A percentile compares a stretch with the other conserved stretches of the same genome.
These are phyloP conservation scores for Spisula subtruncata DNA, from an alignment of 2,888 invertebrate genomes.

Conservation along the genomic window DNA sequence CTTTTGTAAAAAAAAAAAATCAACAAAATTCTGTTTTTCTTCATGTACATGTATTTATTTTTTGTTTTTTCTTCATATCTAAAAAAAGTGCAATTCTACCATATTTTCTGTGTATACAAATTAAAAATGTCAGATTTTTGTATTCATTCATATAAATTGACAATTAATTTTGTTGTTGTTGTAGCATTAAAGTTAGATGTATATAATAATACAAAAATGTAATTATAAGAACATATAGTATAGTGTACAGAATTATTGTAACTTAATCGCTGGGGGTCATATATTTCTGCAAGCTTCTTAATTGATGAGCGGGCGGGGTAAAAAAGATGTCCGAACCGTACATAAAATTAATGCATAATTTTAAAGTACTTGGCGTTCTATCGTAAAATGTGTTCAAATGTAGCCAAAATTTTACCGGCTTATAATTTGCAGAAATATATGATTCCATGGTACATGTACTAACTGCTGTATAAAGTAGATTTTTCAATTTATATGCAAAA, in stretches of 20 bases:
- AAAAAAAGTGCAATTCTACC: conserved; percentile 19
- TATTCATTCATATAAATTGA: not conserved
- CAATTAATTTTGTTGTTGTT: not conserved
- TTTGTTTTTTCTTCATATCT: not conserved
- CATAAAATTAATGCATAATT: too few relatives aligned
- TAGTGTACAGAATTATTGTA: conserved; percentile 11
- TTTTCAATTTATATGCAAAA: not conserved
- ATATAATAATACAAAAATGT: too few relatives aligned
- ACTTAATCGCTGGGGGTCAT: not conserved
- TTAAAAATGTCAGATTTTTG: not conserved
- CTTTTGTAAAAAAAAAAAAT: not conserved
- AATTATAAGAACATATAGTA: not conserved
- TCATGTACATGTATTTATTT: not conserved
- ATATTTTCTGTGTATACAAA: conserved; percentile 12
- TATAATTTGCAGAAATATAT: not conserved
- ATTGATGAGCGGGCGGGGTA: not conserved
- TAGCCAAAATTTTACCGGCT: not conserved
- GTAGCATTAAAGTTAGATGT: not conserved
- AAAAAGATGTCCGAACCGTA: too few relatives aligned
- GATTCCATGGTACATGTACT: not conserved
- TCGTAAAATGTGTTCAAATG: not conserved
- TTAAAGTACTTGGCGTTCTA: too few relatives aligned
- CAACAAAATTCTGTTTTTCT: too few relatives aligned
- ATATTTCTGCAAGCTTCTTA: not conserved
- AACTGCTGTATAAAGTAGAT: not conserved